These are phyloP conservation scores for Anabacerthia variegaticeps DNA, from an alignment of 2,797 vertebrate species.

Conservation along the genomic window DNA sequence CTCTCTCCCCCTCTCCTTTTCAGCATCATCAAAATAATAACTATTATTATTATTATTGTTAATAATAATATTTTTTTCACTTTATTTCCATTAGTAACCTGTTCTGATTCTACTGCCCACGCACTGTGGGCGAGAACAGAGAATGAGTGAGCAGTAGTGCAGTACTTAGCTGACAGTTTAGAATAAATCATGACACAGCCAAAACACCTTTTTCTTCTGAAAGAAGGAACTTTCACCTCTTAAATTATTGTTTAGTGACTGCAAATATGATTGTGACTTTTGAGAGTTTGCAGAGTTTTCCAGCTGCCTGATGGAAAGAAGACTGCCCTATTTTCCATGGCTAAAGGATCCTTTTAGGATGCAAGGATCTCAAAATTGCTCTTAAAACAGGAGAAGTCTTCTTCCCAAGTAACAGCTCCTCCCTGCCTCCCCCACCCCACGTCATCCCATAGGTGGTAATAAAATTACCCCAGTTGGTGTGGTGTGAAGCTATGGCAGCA, in stretches of 20 bases:
- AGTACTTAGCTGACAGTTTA: background rate
- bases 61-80: background rate
- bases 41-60: background rate
- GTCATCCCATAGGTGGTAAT: background rate
- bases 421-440: accelerated
- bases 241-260: background rate
- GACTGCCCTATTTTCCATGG: background rate
- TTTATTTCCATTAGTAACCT: background rate
- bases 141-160: background rate
- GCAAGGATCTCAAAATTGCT: background rate
- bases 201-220: background rate
- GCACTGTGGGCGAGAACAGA: background rate
- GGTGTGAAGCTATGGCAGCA: background rate
- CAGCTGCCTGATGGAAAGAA: background rate
- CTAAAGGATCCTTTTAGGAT: background rate
- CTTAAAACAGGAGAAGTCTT: background rate
- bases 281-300: background rate
- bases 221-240: background rate
- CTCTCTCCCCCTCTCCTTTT: background rate
- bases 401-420: background rate
- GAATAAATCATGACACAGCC: background rate
- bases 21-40: background rate
- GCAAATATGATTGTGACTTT: background rate
- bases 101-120: background rate
- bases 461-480: background rate